These are phyloP conservation scores for Arrhamphus sclerolepis DNA, from an alignment of 2,797 vertebrate species.

Conservation along the genomic window DNA sequence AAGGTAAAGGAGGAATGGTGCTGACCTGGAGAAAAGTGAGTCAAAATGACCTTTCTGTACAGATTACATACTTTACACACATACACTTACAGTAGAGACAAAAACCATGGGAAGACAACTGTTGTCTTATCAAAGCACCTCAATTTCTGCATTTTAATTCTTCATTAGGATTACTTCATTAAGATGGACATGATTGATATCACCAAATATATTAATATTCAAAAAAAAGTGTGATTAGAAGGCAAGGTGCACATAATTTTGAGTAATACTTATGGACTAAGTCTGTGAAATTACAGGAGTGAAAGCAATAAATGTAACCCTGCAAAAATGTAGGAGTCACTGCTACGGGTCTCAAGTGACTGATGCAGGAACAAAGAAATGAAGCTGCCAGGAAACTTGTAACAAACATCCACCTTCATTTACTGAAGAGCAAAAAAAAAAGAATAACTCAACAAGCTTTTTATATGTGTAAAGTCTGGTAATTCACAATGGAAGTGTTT, in stretches of 20 bases:
- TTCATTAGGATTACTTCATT: slow-evolving; percentile 23
- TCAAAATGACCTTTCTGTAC: slow-evolving; percentile 14
- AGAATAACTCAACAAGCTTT: slow-evolving; percentile 2
- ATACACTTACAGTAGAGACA: background rate
- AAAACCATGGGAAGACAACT: slow-evolving; percentile 22
- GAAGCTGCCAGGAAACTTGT: slow-evolving; percentile 22
- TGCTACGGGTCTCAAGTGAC: slow-evolving; percentile 34
- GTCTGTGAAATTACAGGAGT: slow-evolving; percentile 5
- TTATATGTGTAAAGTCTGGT: background rate
- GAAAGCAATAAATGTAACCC: slow-evolving; percentile 14
- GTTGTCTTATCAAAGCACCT: slow-evolving; percentile 2
- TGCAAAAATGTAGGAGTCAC: slow-evolving; percentile 41
- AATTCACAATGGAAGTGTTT: background rate
- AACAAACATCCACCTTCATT: slow-evolving; percentile 26
- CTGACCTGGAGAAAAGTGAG: slow-evolving; percentile 4
- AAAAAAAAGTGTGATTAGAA: slow-evolving; percentile 2
- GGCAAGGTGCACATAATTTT: slow-evolving; percentile 17
- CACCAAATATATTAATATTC: slow-evolving; percentile 12
- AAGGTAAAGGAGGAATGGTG: slow-evolving; percentile 13
- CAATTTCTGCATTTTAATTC: slow-evolving; percentile 10
- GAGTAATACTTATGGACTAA: slow-evolving; percentile 4
- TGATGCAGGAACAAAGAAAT: slow-evolving; percentile 15
- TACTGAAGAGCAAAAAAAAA: slow-evolving; percentile 16
- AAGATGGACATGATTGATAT: slow-evolving; percentile 2
- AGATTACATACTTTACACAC: slow-evolving; percentile 16